phyloP scores from a whole-genome alignment of 2,113 vertebrate genomes.

The Macheiramphus alcinus region DNA sequence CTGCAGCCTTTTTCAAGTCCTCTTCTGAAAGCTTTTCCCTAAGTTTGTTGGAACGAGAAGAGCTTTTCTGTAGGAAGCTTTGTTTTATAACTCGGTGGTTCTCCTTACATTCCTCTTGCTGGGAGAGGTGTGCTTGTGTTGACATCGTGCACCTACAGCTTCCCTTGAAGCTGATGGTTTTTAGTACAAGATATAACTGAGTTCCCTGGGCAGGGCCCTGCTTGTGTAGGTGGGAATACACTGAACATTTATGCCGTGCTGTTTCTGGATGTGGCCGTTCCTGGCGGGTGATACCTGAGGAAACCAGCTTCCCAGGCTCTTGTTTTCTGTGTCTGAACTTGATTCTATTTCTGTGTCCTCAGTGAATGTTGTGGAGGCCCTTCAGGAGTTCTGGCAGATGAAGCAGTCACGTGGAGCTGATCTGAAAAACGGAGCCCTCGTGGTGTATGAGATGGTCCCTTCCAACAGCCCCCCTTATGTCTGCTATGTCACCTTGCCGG shows the following conservation, averaged over 20 bases:
- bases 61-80: neutral
- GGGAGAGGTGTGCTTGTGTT: neutral
- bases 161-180: neutral
- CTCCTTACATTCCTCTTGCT: neutral
- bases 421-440: slow-evolving; percentile 92
- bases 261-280: neutral
- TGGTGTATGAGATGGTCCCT: slow-evolving; percentile 98
- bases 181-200: neutral
- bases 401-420: slow-evolving; percentile 94
- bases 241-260: rapidly evolving
- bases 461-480: slow-evolving; percentile 93
- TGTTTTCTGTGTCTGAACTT: too few relatives aligned
- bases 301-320: neutral
- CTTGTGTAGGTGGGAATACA: neutral
- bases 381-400: slow-evolving; percentile 99
- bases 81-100: neutral
- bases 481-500: slow-evolving; percentile 94
- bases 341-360: neutral
- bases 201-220: neutral
- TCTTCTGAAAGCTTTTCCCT: neutral
- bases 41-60: too few relatives aligned
- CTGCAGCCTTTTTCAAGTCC: neutral
- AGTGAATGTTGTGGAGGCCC: slow-evolving; percentile 98
- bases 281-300: neutral
- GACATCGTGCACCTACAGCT: neutral